Base-by-base conservation (phyloP, 2,888 invertebrate genomes). In the Ichneumoninae sp. region DNA sequence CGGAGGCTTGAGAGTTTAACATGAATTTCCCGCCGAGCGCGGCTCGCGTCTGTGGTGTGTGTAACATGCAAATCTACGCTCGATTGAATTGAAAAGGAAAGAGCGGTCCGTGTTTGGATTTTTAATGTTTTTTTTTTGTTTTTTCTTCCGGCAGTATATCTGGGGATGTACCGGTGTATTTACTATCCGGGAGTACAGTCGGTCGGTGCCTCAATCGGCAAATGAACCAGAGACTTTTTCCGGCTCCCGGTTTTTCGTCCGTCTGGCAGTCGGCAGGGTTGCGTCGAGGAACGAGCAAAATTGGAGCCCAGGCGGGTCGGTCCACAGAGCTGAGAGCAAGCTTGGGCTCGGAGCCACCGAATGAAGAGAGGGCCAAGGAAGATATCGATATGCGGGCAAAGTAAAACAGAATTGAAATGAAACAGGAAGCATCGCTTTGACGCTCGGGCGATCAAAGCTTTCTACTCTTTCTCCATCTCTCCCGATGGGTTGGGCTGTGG, bases 331-430 rank as follows among this genome's bases (percentile, higher is more conserved):
- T 47, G 47, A 36, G 75, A 40, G 60, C 70, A 77, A 80, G 54
- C 80, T 19, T 76, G 68, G 79, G 69, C 62, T 47, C 13, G n/a
- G 71, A 76, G 76, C 62, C 50, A 70, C 57, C 71, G 72, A 76
- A 77, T 16, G 78, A 82, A 85, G 87, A 81, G 82, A 81, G 80
- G 80, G 71, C 74, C 82, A 79, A 79, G 78, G 68, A 79, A 89
- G 86, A 90, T 90, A 91, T 89, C 90, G 90, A 91, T 91, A 92
- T 92, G 91, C 91, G 91, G 91, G 91, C 87, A 89, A 89, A 90
- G 90, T 91, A 89, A 91, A 92, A 91, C 90, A 90, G 90, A 91
- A 91, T 91, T 89, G 90, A 90, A 91, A 91, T 91, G 91, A 92
- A 91, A 91, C 90, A 90, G 89, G 88, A 85, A 88, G 66, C 83